Percentiles rank a stretch among this genome's conserved stretches.
Conservation (phyloP, 1,140 invertebrate genomes). For the Bilobella aurantiaca region DNA sequence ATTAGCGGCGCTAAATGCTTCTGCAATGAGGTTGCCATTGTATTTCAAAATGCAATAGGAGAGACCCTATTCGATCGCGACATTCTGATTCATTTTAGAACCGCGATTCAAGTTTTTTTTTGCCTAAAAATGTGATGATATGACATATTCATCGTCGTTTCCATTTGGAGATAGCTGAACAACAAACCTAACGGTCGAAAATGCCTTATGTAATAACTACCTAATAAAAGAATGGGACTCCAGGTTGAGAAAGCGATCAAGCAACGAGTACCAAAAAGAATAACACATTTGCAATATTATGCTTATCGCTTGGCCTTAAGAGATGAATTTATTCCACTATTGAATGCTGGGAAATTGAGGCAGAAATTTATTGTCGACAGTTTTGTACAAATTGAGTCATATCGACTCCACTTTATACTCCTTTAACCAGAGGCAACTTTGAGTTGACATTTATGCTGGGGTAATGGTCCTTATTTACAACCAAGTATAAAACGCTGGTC, state of each 20-base stretch:
- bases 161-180: slow-evolving; percentile 40
- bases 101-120: neutral
- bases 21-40: slow-evolving; percentile 32
- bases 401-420: slow-evolving; percentile 40
- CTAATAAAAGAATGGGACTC: neutral
- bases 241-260: neutral
- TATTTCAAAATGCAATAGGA: slow-evolving; percentile 24
- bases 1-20: slow-evolving; percentile 29
- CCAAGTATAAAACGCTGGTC: neutral
- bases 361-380: slow-evolving; percentile 44
- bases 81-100: slow-evolving; percentile 5
- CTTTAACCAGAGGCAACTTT: slow-evolving; percentile 43
- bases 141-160: slow-evolving; percentile 40
- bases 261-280: slow-evolving; percentile 4
- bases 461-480: slow-evolving; percentile 38
- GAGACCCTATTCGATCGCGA: slow-evolving; percentile 24
- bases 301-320: slow-evolving; percentile 6
- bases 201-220: neutral
- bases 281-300: slow-evolving; percentile 17
- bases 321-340: slow-evolving; percentile 28
- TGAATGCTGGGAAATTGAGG: slow-evolving; percentile 35
- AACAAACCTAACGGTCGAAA: neutral
- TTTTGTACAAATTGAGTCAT: slow-evolving; percentile 45
- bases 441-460: slow-evolving; percentile 43
- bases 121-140: slow-evolving; percentile 23